Evolutionary conservation across 2,797 vertebrate genomes (phyloP).

Genomic region (Zenarchopterus dispar): DNA sequence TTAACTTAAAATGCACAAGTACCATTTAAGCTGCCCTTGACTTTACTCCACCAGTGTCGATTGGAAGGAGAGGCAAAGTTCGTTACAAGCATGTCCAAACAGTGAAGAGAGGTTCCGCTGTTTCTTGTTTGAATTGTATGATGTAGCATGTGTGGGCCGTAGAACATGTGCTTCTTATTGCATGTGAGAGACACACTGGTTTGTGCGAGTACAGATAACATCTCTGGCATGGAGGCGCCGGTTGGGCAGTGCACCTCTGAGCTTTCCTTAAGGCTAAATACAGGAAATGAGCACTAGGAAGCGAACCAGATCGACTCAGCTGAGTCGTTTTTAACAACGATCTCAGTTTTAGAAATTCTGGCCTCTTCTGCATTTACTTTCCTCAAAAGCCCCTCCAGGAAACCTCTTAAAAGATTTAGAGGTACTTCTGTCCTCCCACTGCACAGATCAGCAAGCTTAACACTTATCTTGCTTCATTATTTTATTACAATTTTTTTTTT

Average conservation of each 20-base stretch:
- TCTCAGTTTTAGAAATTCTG: conserved; percentile 45
- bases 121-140: conserved; percentile 32
- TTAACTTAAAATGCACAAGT: conserved; percentile 19
- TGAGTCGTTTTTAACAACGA: conserved; percentile 53
- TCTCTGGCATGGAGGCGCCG: conserved; percentile 70
- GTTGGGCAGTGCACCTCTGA: conserved; percentile 64
- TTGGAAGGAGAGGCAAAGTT: conserved; percentile 16
- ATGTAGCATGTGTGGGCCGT: conserved; percentile 48
- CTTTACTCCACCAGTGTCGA: conserved; percentile 25
- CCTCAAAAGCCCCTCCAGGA: conserved; percentile 48
- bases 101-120: conserved; percentile 5
- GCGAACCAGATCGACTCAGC: conserved; percentile 61
- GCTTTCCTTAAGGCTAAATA: conserved; percentile 72
- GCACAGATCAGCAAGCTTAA: conserved; percentile 47
- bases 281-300: conserved; percentile 71
- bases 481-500: no score
- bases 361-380: conserved; percentile 48
- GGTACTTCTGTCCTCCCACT: conserved; percentile 45
- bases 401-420: conserved; percentile 47
- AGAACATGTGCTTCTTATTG: conserved; percentile 50
- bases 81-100: conserved; percentile 24
- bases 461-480: conserved; percentile 27
- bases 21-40: conserved; percentile 21
- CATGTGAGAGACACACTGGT: conserved; percentile 39
- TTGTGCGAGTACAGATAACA: conserved; percentile 69